A percentile compares a stretch with the other conserved stretches of the same genome.
phyloP scores from a whole-genome alignment of 2,113 vertebrate genomes.

The Elaphurus davidianus region DNA sequence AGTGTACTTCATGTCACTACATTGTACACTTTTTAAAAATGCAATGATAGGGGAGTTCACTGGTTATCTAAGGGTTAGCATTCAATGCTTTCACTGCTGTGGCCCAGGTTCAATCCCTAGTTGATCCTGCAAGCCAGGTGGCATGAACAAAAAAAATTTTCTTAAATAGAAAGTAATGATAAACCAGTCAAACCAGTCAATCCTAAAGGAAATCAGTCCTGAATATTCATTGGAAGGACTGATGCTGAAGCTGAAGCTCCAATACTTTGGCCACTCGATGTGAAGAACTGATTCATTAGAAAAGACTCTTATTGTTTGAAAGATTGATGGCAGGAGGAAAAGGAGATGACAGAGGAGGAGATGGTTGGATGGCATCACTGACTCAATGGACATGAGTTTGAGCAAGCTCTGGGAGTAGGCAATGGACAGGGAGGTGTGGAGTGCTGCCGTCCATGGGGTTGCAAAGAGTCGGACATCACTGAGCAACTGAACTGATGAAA shows the following conservation, averaged over 20 bases:
- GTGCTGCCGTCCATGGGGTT: neutral
- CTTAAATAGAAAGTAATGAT: neutral
- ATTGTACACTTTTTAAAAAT: neutral
- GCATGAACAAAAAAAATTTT: neutral
- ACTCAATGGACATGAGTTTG: neutral
- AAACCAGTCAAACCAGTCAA: neutral
- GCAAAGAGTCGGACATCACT: neutral
- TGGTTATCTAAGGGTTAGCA: neutral
- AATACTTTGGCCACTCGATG: neutral
- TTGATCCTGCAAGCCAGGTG: neutral
- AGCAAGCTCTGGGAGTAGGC: neutral
- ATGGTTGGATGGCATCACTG: neutral
- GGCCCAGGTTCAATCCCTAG: neutral
- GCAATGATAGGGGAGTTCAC: neutral
- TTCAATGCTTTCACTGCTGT: neutral
- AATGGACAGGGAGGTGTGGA: neutral
- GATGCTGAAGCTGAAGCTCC: neutral
- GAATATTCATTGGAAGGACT: neutral
- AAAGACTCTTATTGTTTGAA: neutral
- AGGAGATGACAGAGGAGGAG: neutral
- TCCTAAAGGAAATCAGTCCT: neutral
- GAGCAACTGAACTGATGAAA: neutral
- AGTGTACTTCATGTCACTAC: neutral
- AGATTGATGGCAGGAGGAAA: neutral
- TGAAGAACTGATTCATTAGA: neutral